Evolutionary conservation across 2,113 vertebrate genomes (phyloP).

Genomic region (Pachyramphus minor): DNA sequence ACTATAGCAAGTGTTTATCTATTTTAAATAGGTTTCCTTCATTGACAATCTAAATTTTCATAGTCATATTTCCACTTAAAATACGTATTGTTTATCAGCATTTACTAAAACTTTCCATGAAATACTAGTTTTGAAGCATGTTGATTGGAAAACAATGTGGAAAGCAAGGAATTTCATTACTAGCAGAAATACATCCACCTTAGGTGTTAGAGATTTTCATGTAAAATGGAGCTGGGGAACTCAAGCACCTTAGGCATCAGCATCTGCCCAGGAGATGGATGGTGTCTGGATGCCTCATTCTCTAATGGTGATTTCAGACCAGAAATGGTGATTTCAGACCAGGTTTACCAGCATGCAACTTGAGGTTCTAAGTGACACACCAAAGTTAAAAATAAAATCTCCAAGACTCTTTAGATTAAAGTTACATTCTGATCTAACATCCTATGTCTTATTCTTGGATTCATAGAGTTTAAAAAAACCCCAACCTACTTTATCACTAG

Average conservation of each 20-base stretch:
- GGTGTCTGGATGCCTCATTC: neutral
- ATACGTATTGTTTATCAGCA: neutral
- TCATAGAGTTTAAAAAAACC: neutral
- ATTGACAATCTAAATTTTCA: neutral
- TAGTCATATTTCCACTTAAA: neutral
- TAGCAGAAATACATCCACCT: neutral
- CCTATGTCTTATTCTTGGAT: neutral
- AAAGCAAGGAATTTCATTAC: neutral
- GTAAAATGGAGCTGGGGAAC: neutral
- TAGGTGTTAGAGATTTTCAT: neutral
- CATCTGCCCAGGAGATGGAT: neutral
- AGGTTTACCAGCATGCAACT: neutral
- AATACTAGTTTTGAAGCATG: neutral
- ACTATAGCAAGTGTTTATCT: neutral
- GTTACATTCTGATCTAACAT: neutral
- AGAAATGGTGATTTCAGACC: too few species aligned
- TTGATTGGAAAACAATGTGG: neutral
- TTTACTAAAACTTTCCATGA: neutral
- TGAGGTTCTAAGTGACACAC: neutral
- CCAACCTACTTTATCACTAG: neutral
- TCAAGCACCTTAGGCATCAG: neutral
- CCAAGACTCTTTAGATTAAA: neutral
- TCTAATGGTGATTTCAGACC: rapidly evolving
- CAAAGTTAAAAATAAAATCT: neutral
- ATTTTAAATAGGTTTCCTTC: neutral